Conservation (phyloP, 1,140 invertebrate species). For the Agraylea sexmaculata region DNA sequence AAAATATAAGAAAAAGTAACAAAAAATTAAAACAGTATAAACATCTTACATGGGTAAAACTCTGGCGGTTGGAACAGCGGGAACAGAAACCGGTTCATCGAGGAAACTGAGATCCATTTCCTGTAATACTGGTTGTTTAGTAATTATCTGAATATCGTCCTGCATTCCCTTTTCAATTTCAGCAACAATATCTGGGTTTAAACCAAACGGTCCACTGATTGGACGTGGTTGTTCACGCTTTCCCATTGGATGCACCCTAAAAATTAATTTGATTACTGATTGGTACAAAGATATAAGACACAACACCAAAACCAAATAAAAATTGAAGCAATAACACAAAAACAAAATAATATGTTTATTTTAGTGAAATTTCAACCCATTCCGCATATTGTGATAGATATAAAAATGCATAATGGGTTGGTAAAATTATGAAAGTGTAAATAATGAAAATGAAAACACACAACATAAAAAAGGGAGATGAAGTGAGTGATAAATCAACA, state of each 20-base stretch:
- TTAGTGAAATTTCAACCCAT: too few species aligned
- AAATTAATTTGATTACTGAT: not conserved
- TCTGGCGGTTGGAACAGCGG: constrained; percentile 28
- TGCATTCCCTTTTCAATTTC: constrained; percentile 40
- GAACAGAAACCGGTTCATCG: constrained; percentile 39
- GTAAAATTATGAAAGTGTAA: too few species aligned
- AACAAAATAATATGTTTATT: constrained; percentile 5
- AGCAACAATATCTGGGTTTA: constrained; percentile 55
- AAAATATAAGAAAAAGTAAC: not conserved
- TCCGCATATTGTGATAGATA: too few species aligned
- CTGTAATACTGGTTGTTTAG: constrained; percentile 30
- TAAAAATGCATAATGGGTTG: too few species aligned
- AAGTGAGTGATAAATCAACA: too few species aligned
- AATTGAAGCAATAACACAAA: constrained; percentile 4
- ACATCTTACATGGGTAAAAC: not conserved
- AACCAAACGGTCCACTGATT: constrained; percentile 52
- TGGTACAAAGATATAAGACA: not conserved
- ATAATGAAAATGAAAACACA: too few species aligned
- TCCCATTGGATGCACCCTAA: not conserved
- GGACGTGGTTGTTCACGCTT: constrained; percentile 26
- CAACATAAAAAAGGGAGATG: too few species aligned
- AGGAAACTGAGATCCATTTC: constrained; percentile 40
- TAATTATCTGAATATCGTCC: constrained; percentile 27
- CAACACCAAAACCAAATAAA: constrained; percentile 1
- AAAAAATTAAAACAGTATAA: not conserved